Evolutionary conservation across 2,888 invertebrate species (phyloP), one percentile per base, ranked within the genome.

Genomic region (Villa cingulata): DNA sequence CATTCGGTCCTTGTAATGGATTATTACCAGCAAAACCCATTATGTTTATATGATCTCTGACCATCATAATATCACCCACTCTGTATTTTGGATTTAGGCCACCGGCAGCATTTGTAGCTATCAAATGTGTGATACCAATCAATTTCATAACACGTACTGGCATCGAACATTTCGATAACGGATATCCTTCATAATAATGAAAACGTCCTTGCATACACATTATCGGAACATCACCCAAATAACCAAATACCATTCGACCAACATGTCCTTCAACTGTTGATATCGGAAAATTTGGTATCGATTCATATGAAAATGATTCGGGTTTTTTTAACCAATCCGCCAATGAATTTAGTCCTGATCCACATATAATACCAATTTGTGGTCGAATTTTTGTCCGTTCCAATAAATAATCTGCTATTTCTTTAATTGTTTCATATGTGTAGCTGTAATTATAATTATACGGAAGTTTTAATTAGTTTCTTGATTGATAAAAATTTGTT

Each of bases 201-300:
- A 96, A 92, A 46, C 97, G 75, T 16, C 97, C 98, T 70, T 97
- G 92, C 91, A 98, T 95, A 59, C 92, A 90, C 59, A 97, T 85
- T 1, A 94, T 86, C 0, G 83, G 78, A 4, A 88, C 78, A 10
- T 81, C 84, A 14, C 78, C 74, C 29, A 97, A 71, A 42, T 75
- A 74, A 1, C 98, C 97, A 62, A 97, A 91, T 36, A 97, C 86
- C 62, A 98, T 72, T 61, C 82, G 80, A 1, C 97, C 97, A 19
- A 81, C 85, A 70, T 97, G 96, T 0, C 96, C 95, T 56, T 82
- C 80, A 0, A 97, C 97, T 48, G 88, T 85, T 55, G 92, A 91
- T 18, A 83, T 72, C 0, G 97, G 96, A 66, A 98, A 97, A 64
- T 92, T 83, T 0, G 96, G 96, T 48, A 98, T 94, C 15, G 83